A percentile compares a stretch with the other conserved stretches of the same genome.
These are phyloP conservation scores for Ptychadena robeensis DNA, from an alignment of 2,797 vertebrate genomes.

Conservation along the genomic window DNA sequence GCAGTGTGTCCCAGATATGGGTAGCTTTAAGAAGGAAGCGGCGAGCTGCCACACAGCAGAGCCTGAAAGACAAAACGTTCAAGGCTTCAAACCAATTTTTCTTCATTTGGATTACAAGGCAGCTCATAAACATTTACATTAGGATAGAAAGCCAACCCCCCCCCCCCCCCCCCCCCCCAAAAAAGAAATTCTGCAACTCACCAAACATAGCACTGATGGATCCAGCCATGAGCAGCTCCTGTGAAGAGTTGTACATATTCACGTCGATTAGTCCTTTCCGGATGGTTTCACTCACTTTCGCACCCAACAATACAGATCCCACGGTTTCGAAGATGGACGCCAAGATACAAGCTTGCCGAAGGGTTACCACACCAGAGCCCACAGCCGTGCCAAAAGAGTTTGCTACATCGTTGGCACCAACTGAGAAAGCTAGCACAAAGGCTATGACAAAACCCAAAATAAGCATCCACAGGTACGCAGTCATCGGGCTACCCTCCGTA, in stretches of 20 bases:
- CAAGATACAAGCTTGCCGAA: conserved; percentile 90
- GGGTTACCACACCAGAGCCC: conserved; percentile 94
- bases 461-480: conserved; percentile 82
- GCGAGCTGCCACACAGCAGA: conserved; percentile 94
- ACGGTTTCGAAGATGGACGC: conserved; percentile 93
- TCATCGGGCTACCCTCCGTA: conserved; percentile 58
- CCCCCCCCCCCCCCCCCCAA: too few species aligned
- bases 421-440: conserved; percentile 94
- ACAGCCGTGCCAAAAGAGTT: conserved; percentile 98
- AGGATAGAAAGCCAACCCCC: conserved; percentile 2
- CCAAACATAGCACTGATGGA: conserved; percentile 93
- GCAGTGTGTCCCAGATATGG: conserved; percentile 96
- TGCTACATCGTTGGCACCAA: conserved; percentile 97
- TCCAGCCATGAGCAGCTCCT: conserved; percentile 86
- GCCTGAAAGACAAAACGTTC: conserved; percentile 73
- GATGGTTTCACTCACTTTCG: conserved; percentile 96
- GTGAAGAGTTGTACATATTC: conserved; percentile 80
- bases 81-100: background rate
- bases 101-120: too few species aligned
- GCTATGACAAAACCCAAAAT: conserved; percentile 91
- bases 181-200: conserved; percentile 67
- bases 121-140: too few species aligned
- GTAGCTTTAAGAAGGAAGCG: conserved; percentile 94
- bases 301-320: conserved; percentile 93
- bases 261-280: conserved; percentile 93